phyloP scores from a whole-genome alignment of 1,140 invertebrate species.

The Linepithema humile region DNA sequence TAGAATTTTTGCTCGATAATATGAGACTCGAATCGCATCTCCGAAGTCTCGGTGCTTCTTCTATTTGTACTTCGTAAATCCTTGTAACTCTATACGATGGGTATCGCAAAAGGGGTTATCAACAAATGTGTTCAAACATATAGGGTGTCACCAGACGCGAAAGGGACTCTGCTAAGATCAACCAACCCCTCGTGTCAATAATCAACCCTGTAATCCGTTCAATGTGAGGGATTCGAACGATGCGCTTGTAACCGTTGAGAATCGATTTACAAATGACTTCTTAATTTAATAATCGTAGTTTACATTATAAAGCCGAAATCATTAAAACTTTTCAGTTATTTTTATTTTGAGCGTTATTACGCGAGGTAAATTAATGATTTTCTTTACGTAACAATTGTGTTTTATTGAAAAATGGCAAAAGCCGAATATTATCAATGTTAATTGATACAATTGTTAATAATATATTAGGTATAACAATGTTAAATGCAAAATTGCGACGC shows the following conservation, averaged over 20 bases:
- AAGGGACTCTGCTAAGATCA: conserved; percentile 50
- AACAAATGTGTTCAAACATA: conserved; percentile 84
- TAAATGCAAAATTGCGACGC: not conserved
- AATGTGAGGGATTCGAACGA: conserved; percentile 67
- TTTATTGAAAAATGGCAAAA: not conserved
- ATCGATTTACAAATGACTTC: conserved; percentile 80
- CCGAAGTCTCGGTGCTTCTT: conserved; percentile 53
- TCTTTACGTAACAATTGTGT: not conserved
- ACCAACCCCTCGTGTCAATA: conserved; percentile 78
- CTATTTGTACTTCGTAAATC: conserved; percentile 71
- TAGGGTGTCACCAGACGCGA: conserved; percentile 77
- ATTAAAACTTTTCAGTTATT: not conserved
- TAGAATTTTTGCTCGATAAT: not conserved
- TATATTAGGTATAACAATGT: not conserved
- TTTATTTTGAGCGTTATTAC: not conserved
- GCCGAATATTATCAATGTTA: not conserved
- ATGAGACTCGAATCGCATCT: not conserved
- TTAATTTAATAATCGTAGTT: conserved; percentile 71
- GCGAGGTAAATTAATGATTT: not conserved
- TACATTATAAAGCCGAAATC: not conserved
- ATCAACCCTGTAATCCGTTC: conserved; percentile 81
- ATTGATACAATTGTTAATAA: not conserved
- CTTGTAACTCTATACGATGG: conserved; percentile 78
- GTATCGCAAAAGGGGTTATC: conserved; percentile 80
- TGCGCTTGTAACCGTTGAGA: conserved; percentile 79